Evolutionary conservation across 1,140 invertebrate species (phyloP).

Genomic region (Lasaia peninsularis): DNA sequence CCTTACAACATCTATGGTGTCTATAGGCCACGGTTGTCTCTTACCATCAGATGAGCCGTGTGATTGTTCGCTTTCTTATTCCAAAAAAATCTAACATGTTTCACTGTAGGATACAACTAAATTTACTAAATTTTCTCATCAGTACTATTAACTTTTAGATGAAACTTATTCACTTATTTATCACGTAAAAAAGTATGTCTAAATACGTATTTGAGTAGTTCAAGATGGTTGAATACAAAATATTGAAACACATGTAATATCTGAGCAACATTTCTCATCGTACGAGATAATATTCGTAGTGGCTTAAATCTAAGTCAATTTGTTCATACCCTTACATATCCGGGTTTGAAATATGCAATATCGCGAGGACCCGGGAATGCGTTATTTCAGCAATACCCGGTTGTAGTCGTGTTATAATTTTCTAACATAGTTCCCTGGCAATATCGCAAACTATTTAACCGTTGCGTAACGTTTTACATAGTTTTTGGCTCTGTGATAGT

Average conservation of each 20-base stretch:
- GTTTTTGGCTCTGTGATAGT: background rate
- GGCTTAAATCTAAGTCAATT: constrained; percentile 17
- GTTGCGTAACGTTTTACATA: constrained; percentile 31
- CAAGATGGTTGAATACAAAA: background rate
- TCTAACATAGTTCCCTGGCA: constrained; percentile 42
- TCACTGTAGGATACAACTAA: too few relatives aligned
- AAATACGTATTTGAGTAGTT: background rate
- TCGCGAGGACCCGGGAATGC: constrained; percentile 26
- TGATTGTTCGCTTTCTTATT: too few relatives aligned
- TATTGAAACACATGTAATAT: too few relatives aligned
- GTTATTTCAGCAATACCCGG: constrained; percentile 37
- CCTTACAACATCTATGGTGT: too few relatives aligned
- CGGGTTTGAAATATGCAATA: constrained; percentile 36
- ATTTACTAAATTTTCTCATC: too few relatives aligned
- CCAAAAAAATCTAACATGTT: too few relatives aligned
- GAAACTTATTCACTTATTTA: too few relatives aligned
- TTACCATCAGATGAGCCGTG: too few relatives aligned
- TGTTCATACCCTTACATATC: constrained; percentile 14
- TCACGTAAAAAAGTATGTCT: too few relatives aligned
- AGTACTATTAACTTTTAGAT: too few relatives aligned
- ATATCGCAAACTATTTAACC: constrained; percentile 48
- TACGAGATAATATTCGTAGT: constrained; percentile 18
- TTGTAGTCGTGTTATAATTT: constrained; percentile 41
- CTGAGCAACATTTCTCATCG: constrained; percentile 6
- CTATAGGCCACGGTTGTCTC: too few relatives aligned